Percentiles rank a stretch among this genome's conserved stretches.
These are phyloP conservation scores for Apteryx owenii DNA, from an alignment of 2,113 vertebrate species.

Conservation along the genomic window DNA sequence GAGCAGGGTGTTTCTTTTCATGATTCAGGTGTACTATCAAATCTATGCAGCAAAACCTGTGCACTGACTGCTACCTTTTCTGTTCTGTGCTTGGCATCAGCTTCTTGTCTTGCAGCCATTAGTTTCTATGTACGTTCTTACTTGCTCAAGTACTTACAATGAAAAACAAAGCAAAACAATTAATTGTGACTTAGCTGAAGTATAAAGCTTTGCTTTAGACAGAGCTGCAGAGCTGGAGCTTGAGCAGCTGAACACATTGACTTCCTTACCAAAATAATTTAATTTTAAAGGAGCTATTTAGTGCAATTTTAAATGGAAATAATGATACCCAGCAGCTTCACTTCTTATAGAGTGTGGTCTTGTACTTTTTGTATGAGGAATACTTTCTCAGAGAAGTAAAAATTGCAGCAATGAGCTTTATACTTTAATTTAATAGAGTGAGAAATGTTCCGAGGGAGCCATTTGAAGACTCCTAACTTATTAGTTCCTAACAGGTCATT, in stretches of 20 bases:
- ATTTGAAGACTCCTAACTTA: not conserved
- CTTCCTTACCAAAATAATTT: not conserved
- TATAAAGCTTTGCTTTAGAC: not conserved
- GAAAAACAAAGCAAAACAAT: not conserved
- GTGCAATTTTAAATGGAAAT: not conserved
- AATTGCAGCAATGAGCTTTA: not conserved
- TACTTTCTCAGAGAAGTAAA: not conserved
- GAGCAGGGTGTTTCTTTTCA: not conserved
- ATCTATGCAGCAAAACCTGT: not conserved
- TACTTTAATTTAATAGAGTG: not conserved
- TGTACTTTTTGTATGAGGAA: not conserved
- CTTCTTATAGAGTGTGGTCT: not conserved
- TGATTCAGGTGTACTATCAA: not conserved
- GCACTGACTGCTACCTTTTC: not conserved
- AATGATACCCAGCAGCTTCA: not conserved
- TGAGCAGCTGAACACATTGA: not conserved
- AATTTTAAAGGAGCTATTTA: not conserved
- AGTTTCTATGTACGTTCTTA: not conserved
- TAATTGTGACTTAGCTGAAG: not conserved
- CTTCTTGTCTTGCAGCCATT: not conserved
- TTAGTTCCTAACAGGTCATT: not conserved
- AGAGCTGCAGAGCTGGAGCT: not conserved
- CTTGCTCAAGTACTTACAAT: not conserved
- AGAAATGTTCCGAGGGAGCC: slow-evolving; percentile 9
- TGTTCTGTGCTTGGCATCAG: not conserved